Evolutionary conservation across 2,888 invertebrate genomes (phyloP), one percentile per base, ranked within the genome.

Genomic region (Himalopsyche tibetana): DNA sequence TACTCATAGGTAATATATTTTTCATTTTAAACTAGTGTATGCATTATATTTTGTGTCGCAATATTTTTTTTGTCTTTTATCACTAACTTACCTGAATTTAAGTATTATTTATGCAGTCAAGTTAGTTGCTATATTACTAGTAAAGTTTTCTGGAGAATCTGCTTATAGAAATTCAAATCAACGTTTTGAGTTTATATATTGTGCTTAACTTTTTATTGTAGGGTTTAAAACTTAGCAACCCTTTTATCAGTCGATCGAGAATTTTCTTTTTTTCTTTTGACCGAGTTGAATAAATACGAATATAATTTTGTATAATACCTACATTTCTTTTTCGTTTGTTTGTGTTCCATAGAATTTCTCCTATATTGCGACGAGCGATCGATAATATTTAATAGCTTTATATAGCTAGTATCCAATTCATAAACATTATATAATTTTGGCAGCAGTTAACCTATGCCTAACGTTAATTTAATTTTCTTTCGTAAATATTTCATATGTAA

Each of bases 171-270:
- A 74, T 74, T 69, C 74, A 74, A 74, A 74, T 74, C 38, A 38
- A 5, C 74, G 12, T 38, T 74, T 74, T 36, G 9, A 38, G 74
- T 74, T 74, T 74, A 17, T 74, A 38, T 15, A 51, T 38, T 38
- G 74, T 74, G 36, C 0, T 38, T 74, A 74, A 74, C 74, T 74
- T 74, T 74, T 74, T 74, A 74, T 15, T 38, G 15, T 74, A 74
- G 38, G 5, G 12, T 74, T 74, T 38, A 38, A 74, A 74, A 74
- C 74, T 74, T 74, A 38, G 74, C 74, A 74, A 63, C 63, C 74
- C 74, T 36, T 74, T 74, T 74, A 74, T 74, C 74, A 38, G 69
- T 28, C 69, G 69, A 69, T 69, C 69, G 17, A 28, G 36, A 19
- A 28, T 69, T 69, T 36, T 69, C 6, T 28, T 69, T 69, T 69